A percentile compares a stretch with the other conserved stretches of the same genome.
These are phyloP conservation scores for Papilio polyxenes DNA, from an alignment of 1,140 invertebrate species.

Conservation along the genomic window DNA sequence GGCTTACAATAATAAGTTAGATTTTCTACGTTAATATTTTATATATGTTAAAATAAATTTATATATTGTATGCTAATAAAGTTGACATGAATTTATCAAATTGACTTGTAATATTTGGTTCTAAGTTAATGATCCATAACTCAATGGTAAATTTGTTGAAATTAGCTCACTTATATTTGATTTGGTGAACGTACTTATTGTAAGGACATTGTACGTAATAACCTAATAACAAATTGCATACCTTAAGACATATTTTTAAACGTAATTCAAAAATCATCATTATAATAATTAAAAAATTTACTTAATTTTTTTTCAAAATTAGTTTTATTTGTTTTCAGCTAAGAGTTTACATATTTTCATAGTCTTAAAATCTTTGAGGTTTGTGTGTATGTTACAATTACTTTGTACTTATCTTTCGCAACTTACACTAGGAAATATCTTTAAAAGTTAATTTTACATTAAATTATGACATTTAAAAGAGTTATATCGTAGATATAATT, in stretches of 20 bases:
- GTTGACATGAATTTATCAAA: not conserved
- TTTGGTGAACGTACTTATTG: not conserved
- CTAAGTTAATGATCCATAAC: not conserved
- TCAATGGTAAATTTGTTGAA: not conserved
- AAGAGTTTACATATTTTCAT: too few species aligned
- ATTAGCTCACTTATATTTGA: not conserved
- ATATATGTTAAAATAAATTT: not conserved
- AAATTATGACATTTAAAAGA: not conserved
- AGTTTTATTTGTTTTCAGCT: too few species aligned
- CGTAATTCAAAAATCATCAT: too few species aligned
- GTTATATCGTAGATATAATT: slow-evolving; percentile 22
- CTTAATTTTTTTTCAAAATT: too few species aligned
- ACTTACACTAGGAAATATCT: not conserved
- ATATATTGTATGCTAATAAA: not conserved
- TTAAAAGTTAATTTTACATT: not conserved
- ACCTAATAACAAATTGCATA: not conserved
- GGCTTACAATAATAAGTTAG: not conserved
- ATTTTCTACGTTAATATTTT: not conserved
- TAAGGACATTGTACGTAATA: not conserved
- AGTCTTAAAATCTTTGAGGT: too few species aligned
- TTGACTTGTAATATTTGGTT: not conserved
- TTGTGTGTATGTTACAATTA: too few species aligned
- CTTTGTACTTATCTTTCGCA: not conserved
- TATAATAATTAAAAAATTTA: too few species aligned
- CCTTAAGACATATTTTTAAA: not conserved